Percentiles rank a stretch among this genome's conserved stretches.
Conservation (phyloP, 2,888 invertebrate genomes). For the Synergus umbraculus region DNA sequence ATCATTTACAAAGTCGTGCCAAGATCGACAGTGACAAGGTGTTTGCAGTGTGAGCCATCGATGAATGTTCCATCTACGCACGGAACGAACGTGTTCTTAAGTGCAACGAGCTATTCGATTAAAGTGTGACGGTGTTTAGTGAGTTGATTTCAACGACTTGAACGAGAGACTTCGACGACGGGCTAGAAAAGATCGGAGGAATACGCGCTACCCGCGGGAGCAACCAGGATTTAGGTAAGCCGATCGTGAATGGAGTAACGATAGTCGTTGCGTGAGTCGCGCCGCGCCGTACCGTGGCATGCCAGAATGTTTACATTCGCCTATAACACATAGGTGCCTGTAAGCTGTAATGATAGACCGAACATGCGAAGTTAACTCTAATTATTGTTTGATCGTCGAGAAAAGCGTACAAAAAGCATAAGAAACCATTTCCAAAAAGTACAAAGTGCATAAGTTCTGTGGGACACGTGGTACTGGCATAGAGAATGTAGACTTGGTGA, state of each 20-base stretch:
- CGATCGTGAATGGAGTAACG: conserved; percentile 52
- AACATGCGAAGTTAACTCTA: conserved; percentile 22
- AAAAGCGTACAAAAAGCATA: conserved; percentile 53
- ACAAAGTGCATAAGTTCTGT: conserved; percentile 26
- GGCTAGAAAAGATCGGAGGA: conserved; percentile 60
- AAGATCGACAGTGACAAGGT: conserved; percentile 5
- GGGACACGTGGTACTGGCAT: neutral
- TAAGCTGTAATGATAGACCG: conserved; percentile 54
- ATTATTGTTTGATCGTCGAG: conserved; percentile 27
- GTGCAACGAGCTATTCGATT: conserved; percentile 41
- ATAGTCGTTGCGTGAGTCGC: conserved; percentile 45
- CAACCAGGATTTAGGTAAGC: conserved; percentile 64
- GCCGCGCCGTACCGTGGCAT: conserved; percentile 30
- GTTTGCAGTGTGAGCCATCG: conserved; percentile 11
- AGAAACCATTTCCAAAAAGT: conserved; percentile 55
- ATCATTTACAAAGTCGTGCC: neutral
- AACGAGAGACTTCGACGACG: conserved; percentile 69
- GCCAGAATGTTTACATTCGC: conserved; percentile 58
- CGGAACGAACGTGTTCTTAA: conserved; percentile 13
- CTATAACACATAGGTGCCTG: conserved; percentile 61
- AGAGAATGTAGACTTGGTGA: neutral
- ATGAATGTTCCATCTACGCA: neutral
- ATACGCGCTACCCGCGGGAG: conserved; percentile 56
- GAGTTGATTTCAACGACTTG: conserved; percentile 55
- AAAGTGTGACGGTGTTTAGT: conserved; percentile 68